A percentile compares a stretch with the other conserved stretches of the same genome.
Conservation (phyloP, 2,888 invertebrate genomes). For the Pachliopta kotzebuea region DNA sequence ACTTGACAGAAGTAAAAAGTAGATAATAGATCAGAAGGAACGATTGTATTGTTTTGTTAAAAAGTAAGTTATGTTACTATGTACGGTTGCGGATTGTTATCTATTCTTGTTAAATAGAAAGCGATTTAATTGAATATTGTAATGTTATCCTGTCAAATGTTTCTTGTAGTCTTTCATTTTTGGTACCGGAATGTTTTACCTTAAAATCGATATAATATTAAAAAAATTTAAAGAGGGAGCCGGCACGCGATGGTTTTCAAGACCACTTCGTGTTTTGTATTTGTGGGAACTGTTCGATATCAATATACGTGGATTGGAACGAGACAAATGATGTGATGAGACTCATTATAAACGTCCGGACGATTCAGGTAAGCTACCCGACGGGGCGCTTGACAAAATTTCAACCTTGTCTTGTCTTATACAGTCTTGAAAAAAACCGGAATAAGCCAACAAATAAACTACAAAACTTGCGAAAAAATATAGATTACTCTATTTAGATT, state of each 20-base stretch:
- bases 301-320: conserved; percentile 13
- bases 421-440: not conserved
- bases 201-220: not conserved
- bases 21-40: no score
- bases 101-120: no score
- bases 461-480: not conserved
- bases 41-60: no score
- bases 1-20: no score
- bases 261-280: not conserved
- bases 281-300: not conserved
- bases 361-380: conserved; percentile 9
- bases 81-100: no score
- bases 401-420: conserved; percentile 19
- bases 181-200: not conserved
- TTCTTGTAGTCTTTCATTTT: not conserved
- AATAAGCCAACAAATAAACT: not conserved
- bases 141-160: not conserved
- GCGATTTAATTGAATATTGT: no score
- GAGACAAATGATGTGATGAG: conserved; percentile 5
- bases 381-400: conserved; percentile 11
- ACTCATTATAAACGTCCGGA: conserved; percentile 12
- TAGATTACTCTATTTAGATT: not conserved
- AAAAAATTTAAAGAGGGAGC: not conserved
- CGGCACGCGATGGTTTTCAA: conserved; percentile 10
- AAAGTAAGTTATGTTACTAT: no score